Evolutionary conservation across 2,888 invertebrate genomes (phyloP).

Genomic region (Thera obeliscata): DNA sequence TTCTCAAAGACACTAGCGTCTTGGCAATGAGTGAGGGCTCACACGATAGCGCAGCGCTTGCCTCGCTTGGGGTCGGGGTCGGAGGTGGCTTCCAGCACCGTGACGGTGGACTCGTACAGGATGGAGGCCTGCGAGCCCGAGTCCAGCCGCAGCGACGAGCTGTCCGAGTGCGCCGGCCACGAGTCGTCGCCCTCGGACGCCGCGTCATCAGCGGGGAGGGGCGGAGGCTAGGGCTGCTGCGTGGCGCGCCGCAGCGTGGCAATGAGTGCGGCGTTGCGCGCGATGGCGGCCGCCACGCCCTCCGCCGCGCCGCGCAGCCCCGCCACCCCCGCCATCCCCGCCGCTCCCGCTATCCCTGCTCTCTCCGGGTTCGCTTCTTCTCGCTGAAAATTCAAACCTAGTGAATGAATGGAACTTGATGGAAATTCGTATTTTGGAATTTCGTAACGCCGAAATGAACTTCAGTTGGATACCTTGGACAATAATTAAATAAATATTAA

Average conservation of each 20-base stretch:
- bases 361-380: neutral
- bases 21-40: neutral
- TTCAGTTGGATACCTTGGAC: too few relatives aligned
- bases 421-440: too few relatives aligned
- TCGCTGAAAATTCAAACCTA: too few relatives aligned
- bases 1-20: too few relatives aligned
- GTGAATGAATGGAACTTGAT: too few relatives aligned
- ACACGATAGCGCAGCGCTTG: slow-evolving; percentile 18
- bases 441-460: too few relatives aligned
- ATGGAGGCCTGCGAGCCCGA: slow-evolving; percentile 23
- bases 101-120: slow-evolving; percentile 44
- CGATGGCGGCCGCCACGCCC: slow-evolving; percentile 53
- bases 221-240: slow-evolving; percentile 42
- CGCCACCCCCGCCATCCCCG: slow-evolving; percentile 43
- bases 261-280: slow-evolving; percentile 58
- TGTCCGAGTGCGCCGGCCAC: neutral
- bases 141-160: slow-evolving; percentile 14
- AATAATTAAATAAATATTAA: too few relatives aligned
- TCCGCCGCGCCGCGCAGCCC: slow-evolving; percentile 62
- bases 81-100: slow-evolving; percentile 11
- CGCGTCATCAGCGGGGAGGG: neutral
- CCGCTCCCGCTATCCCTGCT: slow-evolving; percentile 11
- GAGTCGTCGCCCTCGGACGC: neutral
- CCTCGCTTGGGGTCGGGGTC: neutral
- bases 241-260: slow-evolving; percentile 42